phyloP scores from a whole-genome alignment of 92 coral and sea anemone species.

The Phenganax stokvisi region DNA sequence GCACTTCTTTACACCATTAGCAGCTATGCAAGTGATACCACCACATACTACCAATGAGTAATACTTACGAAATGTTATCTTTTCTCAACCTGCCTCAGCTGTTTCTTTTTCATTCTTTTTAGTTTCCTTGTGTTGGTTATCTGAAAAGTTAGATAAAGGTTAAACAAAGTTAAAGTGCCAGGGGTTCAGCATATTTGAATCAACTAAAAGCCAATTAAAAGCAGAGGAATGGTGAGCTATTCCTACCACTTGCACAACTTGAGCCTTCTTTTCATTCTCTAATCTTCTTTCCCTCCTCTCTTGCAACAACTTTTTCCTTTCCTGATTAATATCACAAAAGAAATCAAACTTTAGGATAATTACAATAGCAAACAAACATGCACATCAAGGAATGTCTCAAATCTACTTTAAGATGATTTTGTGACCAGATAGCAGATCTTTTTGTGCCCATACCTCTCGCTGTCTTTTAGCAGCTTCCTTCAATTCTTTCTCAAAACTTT shows the following conservation, averaged over 20 bases:
- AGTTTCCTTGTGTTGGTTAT: constrained; percentile 85
- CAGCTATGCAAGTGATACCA: neutral
- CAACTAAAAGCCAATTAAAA: no score
- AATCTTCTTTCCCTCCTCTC: constrained; percentile 69
- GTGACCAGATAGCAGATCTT: neutral
- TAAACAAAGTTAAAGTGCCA: neutral
- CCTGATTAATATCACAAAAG: constrained; percentile 46
- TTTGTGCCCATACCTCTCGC: constrained; percentile 59
- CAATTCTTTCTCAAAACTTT: constrained; percentile 73
- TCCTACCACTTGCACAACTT: constrained; percentile 94
- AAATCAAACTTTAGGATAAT: neutral
- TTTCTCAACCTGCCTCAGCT: constrained; percentile 69
- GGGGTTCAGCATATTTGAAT: neutral
- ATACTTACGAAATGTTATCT: constrained; percentile 36
- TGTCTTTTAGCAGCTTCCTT: constrained; percentile 64
- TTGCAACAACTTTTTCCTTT: constrained; percentile 61
- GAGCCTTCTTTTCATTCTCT: constrained; percentile 97
- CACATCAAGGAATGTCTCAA: no score
- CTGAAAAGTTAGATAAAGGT: constrained; percentile 42
- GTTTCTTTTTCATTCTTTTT: constrained; percentile 96
- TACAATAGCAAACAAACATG: no score
- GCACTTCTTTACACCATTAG: neutral
- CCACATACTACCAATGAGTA: no score
- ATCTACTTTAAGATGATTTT: neutral
- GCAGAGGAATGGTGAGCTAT: no score